Evolutionary conservation across 1,140 invertebrate genomes (phyloP).

Genomic region (Drosophila orosa): DNA sequence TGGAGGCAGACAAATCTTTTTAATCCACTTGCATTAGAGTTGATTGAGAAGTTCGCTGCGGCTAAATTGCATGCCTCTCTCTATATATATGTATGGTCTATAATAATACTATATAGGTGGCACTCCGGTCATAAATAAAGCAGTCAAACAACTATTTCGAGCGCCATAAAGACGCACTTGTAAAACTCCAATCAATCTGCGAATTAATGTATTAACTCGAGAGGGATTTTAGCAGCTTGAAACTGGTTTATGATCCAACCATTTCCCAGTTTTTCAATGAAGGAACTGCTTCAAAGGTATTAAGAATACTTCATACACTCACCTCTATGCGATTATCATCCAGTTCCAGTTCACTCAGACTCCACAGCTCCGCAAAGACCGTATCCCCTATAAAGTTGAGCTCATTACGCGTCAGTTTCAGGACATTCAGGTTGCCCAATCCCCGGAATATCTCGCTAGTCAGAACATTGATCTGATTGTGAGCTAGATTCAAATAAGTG

Average conservation of each 20-base stretch:
- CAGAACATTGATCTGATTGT: conserved; percentile 89
- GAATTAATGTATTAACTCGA: conserved; percentile 19
- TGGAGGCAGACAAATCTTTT: conserved; percentile 53
- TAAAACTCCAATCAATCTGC: conserved; percentile 35
- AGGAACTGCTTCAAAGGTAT: not conserved
- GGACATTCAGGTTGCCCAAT: conserved; percentile 87
- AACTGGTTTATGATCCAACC: not conserved
- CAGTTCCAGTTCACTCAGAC: conserved; percentile 88
- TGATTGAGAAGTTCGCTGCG: conserved; percentile 49
- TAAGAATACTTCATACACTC: conserved; percentile 38
- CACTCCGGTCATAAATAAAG: conserved; percentile 34
- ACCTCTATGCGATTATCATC: conserved; percentile 89
- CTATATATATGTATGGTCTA: not conserved
- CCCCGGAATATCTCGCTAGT: conserved; percentile 89
- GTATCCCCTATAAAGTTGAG: conserved; percentile 90
- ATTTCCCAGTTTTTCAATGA: not conserved
- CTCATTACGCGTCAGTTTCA: conserved; percentile 89
- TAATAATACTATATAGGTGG: conserved; percentile 15
- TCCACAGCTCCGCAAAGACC: conserved; percentile 90
- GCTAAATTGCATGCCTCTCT: conserved; percentile 20
- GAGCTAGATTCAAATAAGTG: conserved; percentile 88
- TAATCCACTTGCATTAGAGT: conserved; percentile 62
- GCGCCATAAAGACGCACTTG: conserved; percentile 20
- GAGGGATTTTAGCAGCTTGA: not conserved
- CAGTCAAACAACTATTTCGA: conserved; percentile 31